Evolutionary conservation across 2,888 invertebrate genomes (phyloP).

Genomic region (Tetramorium bicarinatum): DNA sequence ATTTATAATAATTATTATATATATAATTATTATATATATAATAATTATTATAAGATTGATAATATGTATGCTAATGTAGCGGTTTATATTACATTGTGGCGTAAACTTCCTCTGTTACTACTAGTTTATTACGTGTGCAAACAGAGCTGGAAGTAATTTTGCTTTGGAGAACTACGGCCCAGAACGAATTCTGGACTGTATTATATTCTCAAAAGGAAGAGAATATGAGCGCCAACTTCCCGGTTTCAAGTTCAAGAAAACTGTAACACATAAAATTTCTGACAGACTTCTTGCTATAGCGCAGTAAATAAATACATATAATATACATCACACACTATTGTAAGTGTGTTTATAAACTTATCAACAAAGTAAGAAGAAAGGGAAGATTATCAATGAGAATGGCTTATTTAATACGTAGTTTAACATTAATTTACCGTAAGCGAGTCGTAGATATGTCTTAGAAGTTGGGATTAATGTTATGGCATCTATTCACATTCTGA

Average conservation of each 20-base stretch:
- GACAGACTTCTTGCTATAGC: not conserved
- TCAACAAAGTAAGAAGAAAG: not conserved
- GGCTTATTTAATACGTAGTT: not conserved
- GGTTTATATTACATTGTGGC: not conserved
- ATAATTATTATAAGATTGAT: not conserved
- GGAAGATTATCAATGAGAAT: not conserved
- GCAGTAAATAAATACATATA: slow-evolving; percentile 3
- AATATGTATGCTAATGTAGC: not conserved
- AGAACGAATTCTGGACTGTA: slow-evolving; percentile 23
- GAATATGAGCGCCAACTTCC: not conserved
- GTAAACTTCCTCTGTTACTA: not conserved
- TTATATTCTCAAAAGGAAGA: slow-evolving; percentile 9
- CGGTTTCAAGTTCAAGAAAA: slow-evolving; percentile 3
- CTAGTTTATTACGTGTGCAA: not conserved
- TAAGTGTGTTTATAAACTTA: not conserved
- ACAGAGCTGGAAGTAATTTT: not conserved
- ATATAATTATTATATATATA: too few relatives aligned
- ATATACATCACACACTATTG: not conserved
- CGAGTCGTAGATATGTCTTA: not conserved
- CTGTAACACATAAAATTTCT: not conserved
- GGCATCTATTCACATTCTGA: not conserved
- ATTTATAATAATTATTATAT: too few relatives aligned
- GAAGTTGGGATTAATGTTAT: slow-evolving; percentile 20
- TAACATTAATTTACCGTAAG: slow-evolving; percentile 4
- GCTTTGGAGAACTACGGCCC: slow-evolving; percentile 18